A percentile compares a stretch with the other conserved stretches of the same genome.
Evolutionary conservation across 2,113 vertebrate species (phyloP).

Genomic region (Gambusia affinis): DNA sequence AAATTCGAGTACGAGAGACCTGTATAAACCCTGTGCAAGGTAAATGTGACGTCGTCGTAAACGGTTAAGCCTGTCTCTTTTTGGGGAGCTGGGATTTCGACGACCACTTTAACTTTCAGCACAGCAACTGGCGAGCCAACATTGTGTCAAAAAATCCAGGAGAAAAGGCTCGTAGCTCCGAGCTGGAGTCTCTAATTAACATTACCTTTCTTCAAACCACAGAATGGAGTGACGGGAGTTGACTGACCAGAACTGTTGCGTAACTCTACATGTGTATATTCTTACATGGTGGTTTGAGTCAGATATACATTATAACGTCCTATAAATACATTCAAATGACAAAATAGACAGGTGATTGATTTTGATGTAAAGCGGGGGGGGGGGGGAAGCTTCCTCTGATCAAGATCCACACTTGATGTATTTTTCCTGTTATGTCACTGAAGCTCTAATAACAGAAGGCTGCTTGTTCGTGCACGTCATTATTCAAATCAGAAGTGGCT

Average conservation of each 20-base stretch:
- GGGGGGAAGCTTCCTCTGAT: not conserved
- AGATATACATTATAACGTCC: constrained; percentile 64
- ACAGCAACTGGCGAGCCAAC: constrained; percentile 56
- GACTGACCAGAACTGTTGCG: constrained; percentile 72
- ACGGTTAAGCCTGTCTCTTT: constrained; percentile 17
- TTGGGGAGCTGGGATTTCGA: constrained; percentile 34
- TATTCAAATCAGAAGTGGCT: constrained; percentile 13
- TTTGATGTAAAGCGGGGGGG: not conserved
- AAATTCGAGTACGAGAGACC: too few relatives aligned
- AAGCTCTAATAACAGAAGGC: constrained; percentile 9
- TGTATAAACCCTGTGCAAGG: not conserved
- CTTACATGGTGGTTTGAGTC: constrained; percentile 68
- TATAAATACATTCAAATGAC: constrained; percentile 62
- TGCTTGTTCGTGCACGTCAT: constrained; percentile 9
- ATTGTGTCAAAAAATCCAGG: constrained; percentile 72
- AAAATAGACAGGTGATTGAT: constrained; percentile 62
- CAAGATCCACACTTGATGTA: not conserved
- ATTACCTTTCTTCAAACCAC: constrained; percentile 78
- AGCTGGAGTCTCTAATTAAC: constrained; percentile 77
- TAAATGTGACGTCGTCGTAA: constrained; percentile 8
- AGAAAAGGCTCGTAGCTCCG: constrained; percentile 63
- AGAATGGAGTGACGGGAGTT: constrained; percentile 60
- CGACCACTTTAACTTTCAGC: constrained; percentile 50
- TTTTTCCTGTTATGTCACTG: not conserved
- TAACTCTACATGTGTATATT: constrained; percentile 65